Base-by-base conservation (phyloP, 2,888 invertebrate genomes). In the Drosophila neoperkinsi region DNA sequence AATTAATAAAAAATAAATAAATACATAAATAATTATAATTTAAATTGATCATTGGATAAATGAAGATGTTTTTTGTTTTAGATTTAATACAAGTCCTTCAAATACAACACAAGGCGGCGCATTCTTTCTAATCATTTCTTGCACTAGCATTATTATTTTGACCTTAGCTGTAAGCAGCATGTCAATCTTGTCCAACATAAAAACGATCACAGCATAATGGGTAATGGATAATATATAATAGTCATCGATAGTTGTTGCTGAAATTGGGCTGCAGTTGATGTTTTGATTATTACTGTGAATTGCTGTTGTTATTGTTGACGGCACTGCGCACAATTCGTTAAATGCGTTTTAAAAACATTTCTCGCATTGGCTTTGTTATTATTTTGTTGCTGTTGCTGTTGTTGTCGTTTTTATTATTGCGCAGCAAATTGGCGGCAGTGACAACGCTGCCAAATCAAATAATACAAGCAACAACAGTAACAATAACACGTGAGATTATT, bases 381-480 rank as follows among this genome's bases (percentile, higher is more conserved):
- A 25, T 46, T 25, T 46, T 46, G 25, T 59, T 46, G 10, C 41
- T 61, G 41, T 52, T 41, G 13, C 49, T 61, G 43, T 53, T 41
- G 13, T 52, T 67, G 31, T 67, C 68, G 53, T 67, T 60, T 33
- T 62, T 71, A 67, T 70, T 74, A 79, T 80, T 78, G 77, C 77
- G 77, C 80, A 75, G 76, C 77, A 76, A 75, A 60, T 49, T 46
- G 46, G 25, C 46, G 52, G 49, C 49, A 63, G 70, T 77, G 75
- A 63, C 75, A 71, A 63, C 60, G 62, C 66, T 63, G 80, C 76
- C 80, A 80, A 79, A 71, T 79, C 71, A 71, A 78, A 79, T 71
- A 79, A 79, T 61, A 55, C 9, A 10, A 30, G 56, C 36, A 60
- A 55, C 50, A 69, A 46, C 31, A 52, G 21, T n/a, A 58, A 18